These are phyloP conservation scores for Hoplias malabaricus DNA, from an alignment of 2,113 vertebrate genomes.

Conservation along the genomic window DNA sequence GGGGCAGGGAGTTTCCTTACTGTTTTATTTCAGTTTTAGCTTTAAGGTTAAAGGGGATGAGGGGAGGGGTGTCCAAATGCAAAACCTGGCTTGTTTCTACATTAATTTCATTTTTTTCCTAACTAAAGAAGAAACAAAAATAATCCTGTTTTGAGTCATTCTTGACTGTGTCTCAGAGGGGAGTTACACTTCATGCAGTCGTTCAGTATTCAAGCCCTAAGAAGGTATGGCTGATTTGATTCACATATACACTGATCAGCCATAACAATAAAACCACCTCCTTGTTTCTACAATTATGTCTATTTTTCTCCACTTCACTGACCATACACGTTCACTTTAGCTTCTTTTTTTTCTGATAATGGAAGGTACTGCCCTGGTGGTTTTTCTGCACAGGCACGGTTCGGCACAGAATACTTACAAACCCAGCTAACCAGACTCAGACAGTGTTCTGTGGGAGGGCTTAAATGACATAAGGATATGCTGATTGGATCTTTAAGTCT, in stretches of 20 bases:
- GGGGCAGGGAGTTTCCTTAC: constrained; percentile 50
- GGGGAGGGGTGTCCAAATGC: constrained; percentile 72
- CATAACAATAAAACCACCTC: too few relatives aligned
- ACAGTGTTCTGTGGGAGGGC: too few relatives aligned
- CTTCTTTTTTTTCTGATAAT: background rate
- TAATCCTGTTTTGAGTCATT: constrained; percentile 69
- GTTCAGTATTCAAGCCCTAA: background rate
- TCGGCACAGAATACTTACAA: too few relatives aligned
- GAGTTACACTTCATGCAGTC: background rate
- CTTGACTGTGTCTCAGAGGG: constrained; percentile 27
- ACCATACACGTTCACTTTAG: too few relatives aligned
- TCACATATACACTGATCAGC: too few relatives aligned
- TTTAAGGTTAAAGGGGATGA: constrained; percentile 74
- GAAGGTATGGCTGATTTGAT: background rate
- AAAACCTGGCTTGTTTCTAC: constrained; percentile 82
- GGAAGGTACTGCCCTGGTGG: too few relatives aligned
- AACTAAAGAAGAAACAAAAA: constrained; percentile 72
- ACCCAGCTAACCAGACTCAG: too few relatives aligned
- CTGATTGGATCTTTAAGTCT: too few relatives aligned
- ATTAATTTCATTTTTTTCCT: constrained; percentile 78
- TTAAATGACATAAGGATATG: too few relatives aligned
- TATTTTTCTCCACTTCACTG: too few relatives aligned
- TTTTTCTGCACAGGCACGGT: too few relatives aligned
- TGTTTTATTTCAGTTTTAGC: constrained; percentile 75
- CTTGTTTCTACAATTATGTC: too few relatives aligned